A percentile compares a stretch with the other conserved stretches of the same genome.
phyloP scores from a whole-genome alignment of 2,113 vertebrate genomes.

The Gyps fulvus region DNA sequence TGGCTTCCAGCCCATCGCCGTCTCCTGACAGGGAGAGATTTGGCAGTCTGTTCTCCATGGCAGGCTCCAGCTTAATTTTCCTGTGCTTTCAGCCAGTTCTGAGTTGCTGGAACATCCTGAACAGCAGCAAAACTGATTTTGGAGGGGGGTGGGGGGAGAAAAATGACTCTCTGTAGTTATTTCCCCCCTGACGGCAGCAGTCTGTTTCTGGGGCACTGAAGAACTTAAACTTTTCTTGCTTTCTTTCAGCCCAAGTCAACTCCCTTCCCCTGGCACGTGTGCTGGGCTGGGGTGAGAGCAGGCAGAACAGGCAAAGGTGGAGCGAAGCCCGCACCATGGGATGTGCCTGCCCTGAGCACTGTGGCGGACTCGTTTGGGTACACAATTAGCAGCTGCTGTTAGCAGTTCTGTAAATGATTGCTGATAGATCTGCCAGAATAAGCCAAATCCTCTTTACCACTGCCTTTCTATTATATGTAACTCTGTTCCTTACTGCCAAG shows the following conservation, averaged over 20 bases:
- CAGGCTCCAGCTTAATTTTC: not conserved
- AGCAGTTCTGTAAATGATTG: not conserved
- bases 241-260: not conserved
- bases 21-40: not conserved
- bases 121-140: not conserved
- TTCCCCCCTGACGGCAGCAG: not conserved
- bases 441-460: not conserved
- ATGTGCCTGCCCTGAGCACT: rapidly evolving
- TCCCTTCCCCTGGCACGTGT: not conserved
- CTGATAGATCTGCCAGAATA: not conserved
- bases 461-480: not conserved
- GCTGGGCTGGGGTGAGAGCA: not conserved
- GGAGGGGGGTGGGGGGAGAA: too few species aligned
- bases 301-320: rapidly evolving
- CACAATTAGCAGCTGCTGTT: not conserved
- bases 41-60: not conserved
- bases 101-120: not conserved
- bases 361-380: rapidly evolving
- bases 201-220: not conserved
- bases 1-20: not conserved
- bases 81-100: not conserved
- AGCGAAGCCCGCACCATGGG: rapidly evolving
- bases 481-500: not conserved
- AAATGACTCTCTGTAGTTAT: not conserved
- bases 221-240: not conserved